Evolutionary conservation across 2,888 invertebrate species (phyloP).

Genomic region (Epistrophella euchroma): DNA sequence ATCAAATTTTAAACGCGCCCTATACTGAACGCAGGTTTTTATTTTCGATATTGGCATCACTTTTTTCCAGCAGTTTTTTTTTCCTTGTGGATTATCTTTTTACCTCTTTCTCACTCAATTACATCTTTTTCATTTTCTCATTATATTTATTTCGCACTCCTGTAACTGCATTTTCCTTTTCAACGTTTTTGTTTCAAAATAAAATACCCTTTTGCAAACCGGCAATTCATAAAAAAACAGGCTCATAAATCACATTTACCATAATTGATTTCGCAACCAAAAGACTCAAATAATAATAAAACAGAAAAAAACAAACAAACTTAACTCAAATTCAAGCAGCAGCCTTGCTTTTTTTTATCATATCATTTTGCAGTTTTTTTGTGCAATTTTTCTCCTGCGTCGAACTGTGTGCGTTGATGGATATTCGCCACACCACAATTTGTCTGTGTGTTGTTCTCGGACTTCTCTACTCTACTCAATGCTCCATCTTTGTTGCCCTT

Average conservation of each 20-base stretch:
- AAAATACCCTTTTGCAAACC: background rate
- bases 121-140: constrained; percentile 12
- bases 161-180: constrained; percentile 20
- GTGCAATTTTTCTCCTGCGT: constrained; percentile 68
- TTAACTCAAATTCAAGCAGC: background rate
- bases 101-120: no score
- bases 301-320: background rate
- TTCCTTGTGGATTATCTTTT: background rate
- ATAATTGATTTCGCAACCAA: background rate
- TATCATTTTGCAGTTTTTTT: constrained; percentile 26
- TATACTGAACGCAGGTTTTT: no score
- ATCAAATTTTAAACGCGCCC: no score
- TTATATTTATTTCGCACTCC: constrained; percentile 25
- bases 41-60: background rate
- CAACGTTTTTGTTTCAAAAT: background rate
- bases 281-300: background rate
- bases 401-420: constrained; percentile 43
- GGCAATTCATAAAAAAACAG: background rate
- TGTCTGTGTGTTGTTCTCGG: constrained; percentile 64
- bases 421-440: constrained; percentile 57
- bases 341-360: constrained; percentile 11
- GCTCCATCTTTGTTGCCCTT: constrained; percentile 32
- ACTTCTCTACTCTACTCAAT: background rate
- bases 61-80: background rate
- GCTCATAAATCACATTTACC: background rate